phyloP scores from a whole-genome alignment of 2,888 invertebrate species.

The Apodemia zela region DNA sequence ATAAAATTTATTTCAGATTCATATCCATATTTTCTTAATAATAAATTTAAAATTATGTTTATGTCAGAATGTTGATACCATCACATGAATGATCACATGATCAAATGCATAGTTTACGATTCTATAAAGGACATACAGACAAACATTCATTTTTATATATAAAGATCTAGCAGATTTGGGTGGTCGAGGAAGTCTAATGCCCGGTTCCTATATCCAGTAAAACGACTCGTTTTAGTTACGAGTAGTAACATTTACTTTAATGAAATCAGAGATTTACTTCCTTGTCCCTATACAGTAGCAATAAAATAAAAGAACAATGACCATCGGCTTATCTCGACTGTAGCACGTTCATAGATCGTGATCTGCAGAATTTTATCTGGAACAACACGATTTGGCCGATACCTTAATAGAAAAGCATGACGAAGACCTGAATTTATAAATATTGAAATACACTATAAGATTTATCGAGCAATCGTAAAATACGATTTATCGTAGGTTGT shows the following conservation, averaged over 20 bases:
- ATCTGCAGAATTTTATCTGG: slow-evolving; percentile 7
- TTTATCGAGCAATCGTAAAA: neutral
- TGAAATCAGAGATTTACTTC: neutral
- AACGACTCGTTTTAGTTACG: too few relatives aligned
- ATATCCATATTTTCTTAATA: too few relatives aligned
- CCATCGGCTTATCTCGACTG: neutral
- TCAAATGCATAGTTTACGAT: too few relatives aligned
- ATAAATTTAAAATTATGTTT: too few relatives aligned
- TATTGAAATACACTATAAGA: slow-evolving; percentile 5
- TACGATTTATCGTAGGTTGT: neutral
- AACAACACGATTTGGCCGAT: slow-evolving; percentile 9
- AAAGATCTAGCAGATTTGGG: too few relatives aligned
- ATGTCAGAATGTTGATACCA: too few relatives aligned
- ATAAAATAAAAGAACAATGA: slow-evolving; percentile 5
- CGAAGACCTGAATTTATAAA: slow-evolving; percentile 11
- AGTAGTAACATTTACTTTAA: neutral
- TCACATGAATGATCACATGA: too few relatives aligned
- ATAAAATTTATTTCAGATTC: too few relatives aligned
- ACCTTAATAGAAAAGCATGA: slow-evolving; percentile 11
- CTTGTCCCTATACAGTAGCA: neutral
- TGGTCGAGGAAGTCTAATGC: too few relatives aligned
- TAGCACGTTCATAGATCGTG: slow-evolving; percentile 17
- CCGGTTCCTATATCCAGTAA: too few relatives aligned
- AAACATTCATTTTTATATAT: too few relatives aligned
- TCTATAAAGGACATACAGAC: too few relatives aligned